Conservation (phyloP, 1,140 invertebrate genomes). For the Thrips palmi region DNA sequence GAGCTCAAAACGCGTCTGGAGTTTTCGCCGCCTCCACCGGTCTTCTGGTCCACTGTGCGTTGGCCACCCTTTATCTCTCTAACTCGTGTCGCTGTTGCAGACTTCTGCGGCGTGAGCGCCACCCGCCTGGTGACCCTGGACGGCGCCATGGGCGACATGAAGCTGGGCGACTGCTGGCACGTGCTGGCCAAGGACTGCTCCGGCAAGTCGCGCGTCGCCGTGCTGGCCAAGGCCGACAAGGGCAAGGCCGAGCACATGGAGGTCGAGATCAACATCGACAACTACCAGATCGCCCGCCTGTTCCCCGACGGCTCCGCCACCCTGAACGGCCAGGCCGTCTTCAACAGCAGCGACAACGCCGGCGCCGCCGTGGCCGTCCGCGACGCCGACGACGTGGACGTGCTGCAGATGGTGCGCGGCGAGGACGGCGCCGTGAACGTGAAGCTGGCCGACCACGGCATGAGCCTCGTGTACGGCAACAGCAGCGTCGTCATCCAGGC, state of each 20-base stretch:
- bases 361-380: too few species aligned
- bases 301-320: constrained; percentile 8
- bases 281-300: constrained; percentile 3
- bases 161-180: constrained; percentile 11
- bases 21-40: too few species aligned
- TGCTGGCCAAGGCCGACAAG: constrained; percentile 11
- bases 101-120: constrained; percentile 11
- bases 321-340: constrained; percentile 8
- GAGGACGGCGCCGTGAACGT: too few species aligned
- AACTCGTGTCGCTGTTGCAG: constrained; percentile 4
- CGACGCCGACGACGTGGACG: too few species aligned
- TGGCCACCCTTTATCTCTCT: too few species aligned
- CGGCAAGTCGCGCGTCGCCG: constrained; percentile 12
- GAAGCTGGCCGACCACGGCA: too few species aligned
- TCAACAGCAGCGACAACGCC: neutral
- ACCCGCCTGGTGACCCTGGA: constrained; percentile 13
- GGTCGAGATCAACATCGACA: constrained; percentile 8
- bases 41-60: too few species aligned
- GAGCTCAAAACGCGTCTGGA: too few species aligned
- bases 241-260: constrained; percentile 9
- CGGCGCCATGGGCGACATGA: constrained; percentile 10
- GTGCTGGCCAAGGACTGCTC: constrained; percentile 16
- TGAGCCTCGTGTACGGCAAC: too few species aligned
- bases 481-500: too few species aligned
- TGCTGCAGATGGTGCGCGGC: too few species aligned